Base-by-base conservation (phyloP, 2,113 vertebrate genomes). In the Falcunculus frontatus region DNA sequence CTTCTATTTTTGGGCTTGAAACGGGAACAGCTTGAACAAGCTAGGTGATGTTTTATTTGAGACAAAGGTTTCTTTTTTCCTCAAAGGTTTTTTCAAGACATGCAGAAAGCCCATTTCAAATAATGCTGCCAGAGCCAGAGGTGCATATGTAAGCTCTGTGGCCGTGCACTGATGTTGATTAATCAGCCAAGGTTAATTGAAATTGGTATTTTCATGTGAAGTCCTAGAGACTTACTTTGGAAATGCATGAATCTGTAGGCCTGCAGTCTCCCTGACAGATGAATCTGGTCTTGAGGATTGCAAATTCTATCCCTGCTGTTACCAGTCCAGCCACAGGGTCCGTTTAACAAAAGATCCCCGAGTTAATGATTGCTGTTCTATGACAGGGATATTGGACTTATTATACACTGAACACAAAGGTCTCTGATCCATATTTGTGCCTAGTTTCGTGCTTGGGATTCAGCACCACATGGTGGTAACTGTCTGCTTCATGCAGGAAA, bases 311-410 rank as follows among this genome's bases (percentile, higher is more conserved):
- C 79, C 95, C 95, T 95, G 93, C 92, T 92, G 93, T 93, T 95
- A 93, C 70, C 56, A 87, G 95, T 90, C 79, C 87, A 97, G 79
- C 75, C 93, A 90, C 84, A 59, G 93, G 87, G 72, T 83, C 85
- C 74, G 49, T 93, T 80, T 95, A 94, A 96, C 93, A 96, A 95
- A 96, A 94, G 93, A 90, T 80, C 85, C 76, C 90, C 0, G 44
- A 86, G 87, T 88, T 96, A 96, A 97, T 93, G 95, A 95, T 90
- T 94, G 95, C 95, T 92, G 92, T 95, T 93, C 90, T 96, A 47
- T 94, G 79, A 88, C 95, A 75, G 85, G 37, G 82, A 85, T 95
- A 94, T 95, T 94, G 82, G 92, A 93, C 90, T 90, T 87, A 85
- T 94, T 95, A 95, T 96, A 93, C 50, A 85, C 82, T 96, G 93